Conservation (phyloP, 2,888 invertebrate species). For the Altica lythri region DNA sequence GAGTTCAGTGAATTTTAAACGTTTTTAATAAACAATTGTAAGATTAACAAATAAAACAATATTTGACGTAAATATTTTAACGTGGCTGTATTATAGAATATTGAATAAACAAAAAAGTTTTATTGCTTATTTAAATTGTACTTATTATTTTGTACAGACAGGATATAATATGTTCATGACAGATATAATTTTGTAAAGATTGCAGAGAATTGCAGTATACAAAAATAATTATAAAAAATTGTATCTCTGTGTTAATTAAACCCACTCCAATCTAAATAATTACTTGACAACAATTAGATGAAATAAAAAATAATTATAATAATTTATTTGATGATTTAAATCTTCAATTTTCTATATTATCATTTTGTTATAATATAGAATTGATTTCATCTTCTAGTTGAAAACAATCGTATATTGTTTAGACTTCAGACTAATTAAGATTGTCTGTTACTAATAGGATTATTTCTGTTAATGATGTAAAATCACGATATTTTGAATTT, state of each 20-base stretch:
- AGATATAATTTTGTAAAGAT: not conserved
- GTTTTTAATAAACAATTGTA: too few species aligned
- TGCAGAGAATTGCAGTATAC: too few species aligned
- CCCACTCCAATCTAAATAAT: not conserved
- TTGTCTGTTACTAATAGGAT: conserved; percentile 1
- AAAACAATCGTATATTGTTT: not conserved
- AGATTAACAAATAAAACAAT: too few species aligned
- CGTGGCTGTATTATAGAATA: not conserved
- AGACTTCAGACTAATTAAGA: not conserved
- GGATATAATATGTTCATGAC: not conserved
- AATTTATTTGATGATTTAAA: too few species aligned
- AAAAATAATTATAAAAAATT: not conserved
- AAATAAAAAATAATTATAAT: conserved; percentile 3
- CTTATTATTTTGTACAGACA: too few species aligned
- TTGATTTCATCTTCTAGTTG: too few species aligned
- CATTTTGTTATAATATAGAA: too few species aligned
- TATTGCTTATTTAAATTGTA: too few species aligned
- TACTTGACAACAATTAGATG: too few species aligned
- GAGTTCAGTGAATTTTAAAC: too few species aligned
- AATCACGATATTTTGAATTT: not conserved
- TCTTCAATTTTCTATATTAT: too few species aligned
- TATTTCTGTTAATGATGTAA: not conserved
- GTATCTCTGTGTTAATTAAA: not conserved
- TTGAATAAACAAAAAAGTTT: not conserved
- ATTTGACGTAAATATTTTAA: too few species aligned